Evolutionary conservation across 2,113 vertebrate genomes (phyloP).

Genomic region (Ariopsis seemanni): DNA sequence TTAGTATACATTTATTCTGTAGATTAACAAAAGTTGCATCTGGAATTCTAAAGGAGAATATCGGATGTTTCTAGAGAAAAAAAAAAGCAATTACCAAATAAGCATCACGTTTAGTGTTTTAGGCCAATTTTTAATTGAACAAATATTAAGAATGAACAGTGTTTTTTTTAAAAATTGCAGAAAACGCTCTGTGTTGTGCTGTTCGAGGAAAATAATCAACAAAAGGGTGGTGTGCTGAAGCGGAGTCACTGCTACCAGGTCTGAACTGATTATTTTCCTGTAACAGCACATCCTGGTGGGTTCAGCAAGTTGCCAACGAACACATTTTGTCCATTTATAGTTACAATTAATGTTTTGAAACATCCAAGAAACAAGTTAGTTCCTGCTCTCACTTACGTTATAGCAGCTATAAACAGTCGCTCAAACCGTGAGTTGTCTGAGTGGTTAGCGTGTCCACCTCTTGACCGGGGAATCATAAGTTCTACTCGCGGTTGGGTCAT

Average conservation of each 20-base stretch:
- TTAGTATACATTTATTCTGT: background rate
- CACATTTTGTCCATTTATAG: too few species aligned
- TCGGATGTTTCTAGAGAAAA: background rate
- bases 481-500: too few species aligned
- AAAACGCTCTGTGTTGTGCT: background rate
- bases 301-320: background rate
- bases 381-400: too few species aligned
- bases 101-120: background rate
- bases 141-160: background rate
- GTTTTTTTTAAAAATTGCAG: background rate
- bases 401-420: too few species aligned
- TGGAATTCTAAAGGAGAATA: background rate
- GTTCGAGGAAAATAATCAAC: background rate
- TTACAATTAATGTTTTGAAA: too few species aligned
- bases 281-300: background rate
- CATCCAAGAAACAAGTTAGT: too few species aligned
- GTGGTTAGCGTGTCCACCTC: too few species aligned
- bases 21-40: background rate
- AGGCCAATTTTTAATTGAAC: background rate
- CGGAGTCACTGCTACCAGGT: background rate
- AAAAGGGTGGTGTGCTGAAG: background rate
- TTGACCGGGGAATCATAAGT: too few species aligned
- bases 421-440: too few species aligned
- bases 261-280: background rate
- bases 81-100: background rate